Evolutionary conservation across 2,888 invertebrate species (phyloP).

Genomic region (Prosapia bicincta): DNA sequence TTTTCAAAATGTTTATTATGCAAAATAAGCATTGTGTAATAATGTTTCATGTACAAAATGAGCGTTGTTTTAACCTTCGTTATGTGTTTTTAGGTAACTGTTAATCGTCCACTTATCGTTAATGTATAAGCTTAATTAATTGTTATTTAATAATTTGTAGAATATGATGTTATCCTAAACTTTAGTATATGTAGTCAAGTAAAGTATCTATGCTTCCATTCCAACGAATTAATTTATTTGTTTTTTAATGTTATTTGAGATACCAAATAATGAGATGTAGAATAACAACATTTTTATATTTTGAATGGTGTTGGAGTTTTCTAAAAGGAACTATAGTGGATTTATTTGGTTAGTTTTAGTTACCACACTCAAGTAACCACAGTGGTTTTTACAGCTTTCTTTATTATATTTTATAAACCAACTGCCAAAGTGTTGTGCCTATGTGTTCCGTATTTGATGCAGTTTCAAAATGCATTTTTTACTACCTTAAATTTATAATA

Average conservation of each 20-base stretch:
- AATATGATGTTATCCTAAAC: background rate
- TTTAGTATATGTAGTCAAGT: background rate
- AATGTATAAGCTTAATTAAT: background rate
- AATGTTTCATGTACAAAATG: background rate
- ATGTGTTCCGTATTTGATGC: slow-evolving; percentile 22
- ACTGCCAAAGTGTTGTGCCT: slow-evolving; percentile 32
- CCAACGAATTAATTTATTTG: background rate
- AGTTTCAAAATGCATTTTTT: slow-evolving; percentile 19
- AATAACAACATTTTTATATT: slow-evolving; percentile 12
- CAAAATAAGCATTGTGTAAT: too few relatives aligned
- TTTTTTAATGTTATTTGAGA: background rate
- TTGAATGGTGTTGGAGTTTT: slow-evolving; percentile 19
- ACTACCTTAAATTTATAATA: slow-evolving; percentile 19
- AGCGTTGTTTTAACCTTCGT: background rate
- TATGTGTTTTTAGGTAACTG: background rate
- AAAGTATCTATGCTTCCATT: background rate
- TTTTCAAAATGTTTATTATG: too few relatives aligned
- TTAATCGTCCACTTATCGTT: background rate
- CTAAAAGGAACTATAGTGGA: slow-evolving; percentile 11
- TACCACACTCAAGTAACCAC: slow-evolving; percentile 19
- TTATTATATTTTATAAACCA: slow-evolving; percentile 19
- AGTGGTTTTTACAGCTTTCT: slow-evolving; percentile 21
- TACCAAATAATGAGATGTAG: slow-evolving; percentile 26
- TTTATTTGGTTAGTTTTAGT: slow-evolving; percentile 24
- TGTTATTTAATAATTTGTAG: background rate